Base-by-base conservation (phyloP, 2,113 vertebrate genomes). In the Sigmodon hispidus region DNA sequence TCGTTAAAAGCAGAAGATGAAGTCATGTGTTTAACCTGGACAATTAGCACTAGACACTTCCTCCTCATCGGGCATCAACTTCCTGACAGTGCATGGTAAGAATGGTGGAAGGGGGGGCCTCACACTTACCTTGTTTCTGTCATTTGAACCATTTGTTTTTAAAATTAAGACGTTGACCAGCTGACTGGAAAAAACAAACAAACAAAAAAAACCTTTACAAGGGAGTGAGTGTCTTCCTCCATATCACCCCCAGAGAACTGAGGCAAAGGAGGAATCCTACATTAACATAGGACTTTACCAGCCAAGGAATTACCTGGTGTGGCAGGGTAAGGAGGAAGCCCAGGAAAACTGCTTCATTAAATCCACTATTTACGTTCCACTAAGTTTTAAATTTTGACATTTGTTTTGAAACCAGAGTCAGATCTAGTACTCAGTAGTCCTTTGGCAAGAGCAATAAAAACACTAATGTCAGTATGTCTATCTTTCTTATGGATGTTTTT, bases 371-470 rank as follows among this genome's bases (percentile, higher is more conserved):
- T 95, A 96, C 26, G 26, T 97, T 93, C 96, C 73, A 94, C 86
- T 91, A 89, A 90, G 91, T 79, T 95, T 95, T 90, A 89, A 86
- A 92, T 95, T 95, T 75, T 96, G 97, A 97, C 93, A 95, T 95
- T 90, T 94, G 96, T 97, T 98, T 95, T 97, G 95, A 98, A 98
- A 96, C 69, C 91, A 96, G 96, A 98, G 89, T 98, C 97, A 98
- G 0, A 96, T 92, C 96, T 89, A 96, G 73, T 88, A 97, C 97
- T 96, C n/a, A 96, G 91, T 83, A 97, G 87, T 97, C 76, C 95
- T 87, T 83, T 98, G 93, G 95, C 96, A 98, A 97, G 69, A 93
- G 73, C 96, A 95, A 87, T 87, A 72, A 93, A 91, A 92, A 96
- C 91, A 86, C 57, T 40, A 97, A 97, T 92, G 89, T 87, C 87